These are phyloP conservation scores for Limanda limanda DNA, from an alignment of 2,113 vertebrate species.

Conservation along the genomic window DNA sequence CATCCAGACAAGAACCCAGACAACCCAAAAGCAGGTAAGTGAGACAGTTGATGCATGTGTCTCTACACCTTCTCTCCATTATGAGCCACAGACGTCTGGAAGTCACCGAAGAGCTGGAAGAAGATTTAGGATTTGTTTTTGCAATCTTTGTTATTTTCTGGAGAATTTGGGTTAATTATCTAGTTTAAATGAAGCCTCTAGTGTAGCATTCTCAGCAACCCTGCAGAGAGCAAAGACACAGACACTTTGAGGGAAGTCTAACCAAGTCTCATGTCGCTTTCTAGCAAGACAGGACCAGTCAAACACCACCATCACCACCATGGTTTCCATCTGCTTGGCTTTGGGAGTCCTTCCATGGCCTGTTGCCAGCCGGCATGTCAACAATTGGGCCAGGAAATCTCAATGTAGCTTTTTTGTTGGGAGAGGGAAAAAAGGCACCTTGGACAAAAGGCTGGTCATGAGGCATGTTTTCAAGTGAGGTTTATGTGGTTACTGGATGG, in stretches of 20 bases:
- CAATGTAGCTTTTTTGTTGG: constrained; percentile 49
- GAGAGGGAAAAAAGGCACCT: constrained; percentile 58
- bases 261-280: constrained; percentile 21
- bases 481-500: constrained; percentile 80
- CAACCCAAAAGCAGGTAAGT: constrained; percentile 93
- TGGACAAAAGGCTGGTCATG: constrained; percentile 65
- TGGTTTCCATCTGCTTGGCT: constrained; percentile 32
- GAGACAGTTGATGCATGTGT: background rate
- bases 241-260: constrained; percentile 17
- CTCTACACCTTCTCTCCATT: background rate
- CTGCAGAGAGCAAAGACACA: constrained; percentile 33
- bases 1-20: constrained; percentile 98
- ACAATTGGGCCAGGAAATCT: constrained; percentile 69
- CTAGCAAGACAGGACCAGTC: constrained; percentile 15
- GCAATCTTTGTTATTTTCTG: constrained; percentile 22
- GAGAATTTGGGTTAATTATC: constrained; percentile 11
- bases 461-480: constrained; percentile 75
- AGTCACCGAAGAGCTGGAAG: constrained; percentile 1
- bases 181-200: constrained; percentile 25
- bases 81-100: background rate
- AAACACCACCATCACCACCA: constrained; percentile 29
- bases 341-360: constrained; percentile 27
- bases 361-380: constrained; percentile 62
- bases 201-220: constrained; percentile 1
- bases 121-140: constrained; percentile 2